Base-by-base conservation (phyloP, 2,888 invertebrate species). In the Mamestra brassicae region DNA sequence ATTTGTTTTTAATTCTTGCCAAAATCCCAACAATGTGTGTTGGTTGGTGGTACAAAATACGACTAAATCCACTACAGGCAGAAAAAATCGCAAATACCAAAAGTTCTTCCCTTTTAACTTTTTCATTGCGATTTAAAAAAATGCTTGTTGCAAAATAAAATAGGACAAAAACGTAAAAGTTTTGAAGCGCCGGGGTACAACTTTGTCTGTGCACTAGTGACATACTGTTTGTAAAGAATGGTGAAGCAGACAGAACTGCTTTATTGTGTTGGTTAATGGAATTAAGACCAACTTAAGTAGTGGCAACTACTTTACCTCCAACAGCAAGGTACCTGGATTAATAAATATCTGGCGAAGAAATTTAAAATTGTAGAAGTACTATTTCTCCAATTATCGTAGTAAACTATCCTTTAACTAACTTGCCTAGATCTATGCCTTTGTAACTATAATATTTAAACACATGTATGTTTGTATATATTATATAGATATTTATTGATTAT, bases 151-250 rank as follows among this genome's bases (percentile, higher is more conserved):
- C 47, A 63, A 80, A 83, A 73, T 76, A 80, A 80, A 87, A 74
- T 63, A 71, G 42, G n/a, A 81, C 68, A 78, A 74, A 81, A 77
- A 65, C 26, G 70, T 66, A 17, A 42, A 87, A 77, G 72, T 86
- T 78, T 70, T 75, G 68, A 76, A 86, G 57, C 78, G 74, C 47
- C 38, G 65, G 68, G 75, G 36, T 54, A 84, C 67, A 86, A 86
- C 78, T 86, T 84, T 67, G 67, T 78, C 47, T 74, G 45, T 69
- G 69, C 26, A 62, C 69, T 85, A 57, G 74, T 72, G 83, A 85
- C 83, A 85, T 65, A 85, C 69, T 38, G 78, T n/a, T 17, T 4
- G 47, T 47, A 15, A 4, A 47, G 47, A 47, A 47, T 13, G 13
- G 13, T 4, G 47, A 13, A 13, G 34, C 13, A 65, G 34, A 26